Conservation (phyloP, 1,140 invertebrate genomes). For the Mercenaria mercenaria region DNA sequence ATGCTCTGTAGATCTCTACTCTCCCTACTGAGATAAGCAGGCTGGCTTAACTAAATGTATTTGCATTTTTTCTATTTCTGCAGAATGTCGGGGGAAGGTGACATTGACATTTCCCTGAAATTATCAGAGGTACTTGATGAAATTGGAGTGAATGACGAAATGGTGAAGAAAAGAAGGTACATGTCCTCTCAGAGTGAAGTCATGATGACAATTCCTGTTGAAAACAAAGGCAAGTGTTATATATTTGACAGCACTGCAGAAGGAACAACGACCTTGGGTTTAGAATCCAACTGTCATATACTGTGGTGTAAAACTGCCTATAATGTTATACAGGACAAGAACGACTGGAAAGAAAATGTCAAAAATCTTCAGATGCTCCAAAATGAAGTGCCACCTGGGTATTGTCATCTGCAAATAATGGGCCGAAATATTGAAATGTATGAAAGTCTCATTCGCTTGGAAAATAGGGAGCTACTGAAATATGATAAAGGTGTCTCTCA, state of each 20-base stretch:
- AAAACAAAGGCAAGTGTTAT: not conserved
- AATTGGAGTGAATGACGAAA: not conserved
- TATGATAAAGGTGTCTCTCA: not conserved
- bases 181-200: not conserved
- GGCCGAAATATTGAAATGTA: not conserved
- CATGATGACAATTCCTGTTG: not conserved
- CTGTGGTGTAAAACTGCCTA: not conserved
- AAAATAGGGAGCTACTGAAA: not conserved
- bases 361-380: not conserved
- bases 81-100: not conserved
- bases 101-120: not conserved
- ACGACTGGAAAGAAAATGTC: no score
- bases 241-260: not conserved
- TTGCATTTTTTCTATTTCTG: conserved; percentile 22
- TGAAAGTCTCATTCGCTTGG: not conserved
- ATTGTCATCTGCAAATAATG: not conserved
- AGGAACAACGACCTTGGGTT: not conserved
- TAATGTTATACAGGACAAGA: not conserved
- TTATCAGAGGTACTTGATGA: conserved; percentile 3
- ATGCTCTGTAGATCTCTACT: no score
- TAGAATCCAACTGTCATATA: not conserved
- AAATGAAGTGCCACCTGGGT: not conserved
- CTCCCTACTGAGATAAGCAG: no score
- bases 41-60: no score
- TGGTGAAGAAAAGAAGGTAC: not conserved